Base-by-base conservation (phyloP, 64 coral and sea anemone species). In the Astreopora myriophthalma region DNA sequence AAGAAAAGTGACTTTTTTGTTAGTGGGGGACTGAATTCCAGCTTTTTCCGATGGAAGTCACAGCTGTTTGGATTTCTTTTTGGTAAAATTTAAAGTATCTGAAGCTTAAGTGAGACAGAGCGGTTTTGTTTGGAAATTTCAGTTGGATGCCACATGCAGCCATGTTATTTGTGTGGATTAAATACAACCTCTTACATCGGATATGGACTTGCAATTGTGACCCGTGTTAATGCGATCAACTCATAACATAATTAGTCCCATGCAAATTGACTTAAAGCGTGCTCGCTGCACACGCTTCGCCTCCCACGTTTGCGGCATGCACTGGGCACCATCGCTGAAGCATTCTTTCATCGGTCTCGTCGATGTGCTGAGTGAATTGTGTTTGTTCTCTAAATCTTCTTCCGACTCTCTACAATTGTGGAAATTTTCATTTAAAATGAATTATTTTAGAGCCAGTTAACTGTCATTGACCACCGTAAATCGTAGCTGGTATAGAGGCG, bases 221-320 rank as follows among this genome's bases (percentile, higher is more conserved):
- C 73, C 34, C 5, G 71, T 74, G 71, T 9, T 74, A 74, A 74
- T 42, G 71, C 34, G 71, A 39, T 74, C 35, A 71, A 71, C 31
- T 30, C 31, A 32, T 34, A 34, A 34, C 34, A 7, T 14, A 71
- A 32, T 71, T 27, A 74, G 16, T 39, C 22, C 8, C 6, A 38
- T 22, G 71, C 17, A 38, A 64, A 64, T 16, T 8, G 71, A 27
- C 3, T 71, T 30, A 71, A 71, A 71, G 4, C 28, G 5, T 71
- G 25, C 3, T 26, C n/a, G 28, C 64, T 26, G 64, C 64, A 68
- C 64, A 26, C 64, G 11, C 17, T 3, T 9, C 34, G 29, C 69
- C 69, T 30, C 12, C 27, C 48, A 79, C 28, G 32, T 20, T 14
- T 22, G 2, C 70, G 12, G n/a, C 3, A 22, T 22, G 4, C 13